Conservation (phyloP, 2,888 invertebrate species). For the Calliscelio sp. region DNA sequence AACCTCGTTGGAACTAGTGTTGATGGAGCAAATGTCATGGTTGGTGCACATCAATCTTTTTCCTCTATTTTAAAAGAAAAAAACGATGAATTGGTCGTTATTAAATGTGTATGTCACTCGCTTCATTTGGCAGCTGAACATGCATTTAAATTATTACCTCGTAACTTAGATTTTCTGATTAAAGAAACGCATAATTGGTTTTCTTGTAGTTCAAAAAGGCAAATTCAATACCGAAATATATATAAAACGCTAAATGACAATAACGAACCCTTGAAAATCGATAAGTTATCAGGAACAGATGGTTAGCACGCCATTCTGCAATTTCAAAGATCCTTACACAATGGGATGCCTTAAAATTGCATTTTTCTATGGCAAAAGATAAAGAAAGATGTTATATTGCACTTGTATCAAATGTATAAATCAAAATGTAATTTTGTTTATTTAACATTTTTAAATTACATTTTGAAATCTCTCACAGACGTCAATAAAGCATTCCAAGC, state of each 20-base stretch:
- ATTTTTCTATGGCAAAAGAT: slow-evolving; percentile 74
- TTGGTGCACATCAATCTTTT: slow-evolving; percentile 73
- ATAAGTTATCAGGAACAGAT: slow-evolving; percentile 34
- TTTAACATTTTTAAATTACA: slow-evolving; percentile 61
- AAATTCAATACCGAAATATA: neutral
- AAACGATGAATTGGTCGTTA: slow-evolving; percentile 28
- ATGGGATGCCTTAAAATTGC: slow-evolving; percentile 78
- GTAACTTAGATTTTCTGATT: slow-evolving; percentile 36
- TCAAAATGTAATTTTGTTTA: slow-evolving; percentile 56
- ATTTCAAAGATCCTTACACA: slow-evolving; percentile 70
- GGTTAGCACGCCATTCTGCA: slow-evolving; percentile 23
- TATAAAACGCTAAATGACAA: neutral
- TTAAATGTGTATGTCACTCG: slow-evolving; percentile 29
- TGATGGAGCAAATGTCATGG: slow-evolving; percentile 71
- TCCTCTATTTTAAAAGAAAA: slow-evolving; percentile 16
- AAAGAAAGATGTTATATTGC: slow-evolving; percentile 72
- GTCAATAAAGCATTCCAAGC: slow-evolving; percentile 69
- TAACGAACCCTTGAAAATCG: slow-evolving; percentile 29
- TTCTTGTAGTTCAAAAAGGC: slow-evolving; percentile 22
- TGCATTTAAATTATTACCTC: slow-evolving; percentile 28
- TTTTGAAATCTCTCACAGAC: slow-evolving; percentile 61
- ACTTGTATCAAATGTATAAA: slow-evolving; percentile 64
- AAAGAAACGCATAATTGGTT: slow-evolving; percentile 41
- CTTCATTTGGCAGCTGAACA: slow-evolving; percentile 20
- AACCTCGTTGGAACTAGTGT: slow-evolving; percentile 69